phyloP scores from a whole-genome alignment of 2,113 vertebrate species.

The Pipra filicauda region DNA sequence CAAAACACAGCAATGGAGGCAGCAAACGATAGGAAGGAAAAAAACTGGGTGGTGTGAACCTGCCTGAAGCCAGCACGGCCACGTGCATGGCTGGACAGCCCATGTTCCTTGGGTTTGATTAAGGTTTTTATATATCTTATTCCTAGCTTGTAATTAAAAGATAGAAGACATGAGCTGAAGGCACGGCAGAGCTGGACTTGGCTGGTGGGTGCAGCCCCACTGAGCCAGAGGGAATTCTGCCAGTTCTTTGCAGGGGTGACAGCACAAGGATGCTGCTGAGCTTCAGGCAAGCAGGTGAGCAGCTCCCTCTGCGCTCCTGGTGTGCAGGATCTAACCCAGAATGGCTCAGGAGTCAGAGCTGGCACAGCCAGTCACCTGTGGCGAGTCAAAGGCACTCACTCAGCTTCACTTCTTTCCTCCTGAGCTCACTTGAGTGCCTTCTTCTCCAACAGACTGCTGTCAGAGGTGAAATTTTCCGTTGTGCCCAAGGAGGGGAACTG shows the following conservation, averaged over 20 bases:
- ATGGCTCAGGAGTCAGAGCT: background rate
- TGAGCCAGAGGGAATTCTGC: background rate
- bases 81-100: background rate
- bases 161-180: background rate
- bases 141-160: background rate
- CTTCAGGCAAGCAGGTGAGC: background rate
- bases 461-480: background rate
- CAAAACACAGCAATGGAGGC: background rate
- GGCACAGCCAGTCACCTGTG: background rate
- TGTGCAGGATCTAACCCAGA: background rate
- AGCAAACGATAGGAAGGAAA: background rate
- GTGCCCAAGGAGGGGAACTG: background rate
- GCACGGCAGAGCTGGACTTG: background rate
- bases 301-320: background rate
- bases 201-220: background rate
- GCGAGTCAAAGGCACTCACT: background rate
- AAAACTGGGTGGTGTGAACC: background rate
- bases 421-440: background rate
- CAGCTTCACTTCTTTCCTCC: background rate
- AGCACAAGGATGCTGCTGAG: background rate
- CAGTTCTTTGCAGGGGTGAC: background rate
- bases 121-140: background rate
- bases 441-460: background rate
- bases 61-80: background rate
- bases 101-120: fast-evolving